Percentiles rank a stretch among this genome's conserved stretches.
Evolutionary conservation across 1,140 invertebrate genomes (phyloP).

Genomic region (Anadara kagoshimensis): DNA sequence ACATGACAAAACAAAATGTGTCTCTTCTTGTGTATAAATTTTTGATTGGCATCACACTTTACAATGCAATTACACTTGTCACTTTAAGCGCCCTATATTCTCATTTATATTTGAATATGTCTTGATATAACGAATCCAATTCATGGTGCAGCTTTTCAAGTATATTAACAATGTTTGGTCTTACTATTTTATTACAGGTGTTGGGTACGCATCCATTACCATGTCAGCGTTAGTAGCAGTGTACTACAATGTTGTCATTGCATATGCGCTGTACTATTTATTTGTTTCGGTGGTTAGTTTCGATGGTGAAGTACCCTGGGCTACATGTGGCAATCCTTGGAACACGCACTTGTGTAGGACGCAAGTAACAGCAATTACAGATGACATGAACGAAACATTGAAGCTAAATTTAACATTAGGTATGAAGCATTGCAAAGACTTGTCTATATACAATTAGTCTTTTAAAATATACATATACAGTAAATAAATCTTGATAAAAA

Average conservation of each 20-base stretch:
- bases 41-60: too few relatives aligned
- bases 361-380: conserved; percentile 1
- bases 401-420: conserved; percentile 35
- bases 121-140: too few relatives aligned
- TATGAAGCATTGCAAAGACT: neutral
- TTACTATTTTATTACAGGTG: conserved; percentile 77
- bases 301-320: conserved; percentile 54
- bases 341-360: conserved; percentile 47
- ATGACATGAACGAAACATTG: conserved; percentile 34
- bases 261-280: conserved; percentile 68
- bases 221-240: conserved; percentile 71
- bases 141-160: too few relatives aligned
- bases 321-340: conserved; percentile 54
- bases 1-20: too few relatives aligned
- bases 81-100: too few relatives aligned
- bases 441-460: too few relatives aligned
- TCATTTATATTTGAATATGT: too few relatives aligned
- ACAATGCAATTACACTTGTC: too few relatives aligned
- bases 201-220: conserved; percentile 83
- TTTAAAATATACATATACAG: too few relatives aligned
- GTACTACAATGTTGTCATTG: conserved; percentile 73
- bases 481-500: too few relatives aligned
- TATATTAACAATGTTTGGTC: neutral
- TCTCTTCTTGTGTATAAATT: too few relatives aligned
- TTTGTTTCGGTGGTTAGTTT: conserved; percentile 50